A percentile compares a stretch with the other conserved stretches of the same genome.
These are phyloP conservation scores for Drosophila longiperda DNA, from an alignment of 2,888 invertebrate species.

Conservation along the genomic window DNA sequence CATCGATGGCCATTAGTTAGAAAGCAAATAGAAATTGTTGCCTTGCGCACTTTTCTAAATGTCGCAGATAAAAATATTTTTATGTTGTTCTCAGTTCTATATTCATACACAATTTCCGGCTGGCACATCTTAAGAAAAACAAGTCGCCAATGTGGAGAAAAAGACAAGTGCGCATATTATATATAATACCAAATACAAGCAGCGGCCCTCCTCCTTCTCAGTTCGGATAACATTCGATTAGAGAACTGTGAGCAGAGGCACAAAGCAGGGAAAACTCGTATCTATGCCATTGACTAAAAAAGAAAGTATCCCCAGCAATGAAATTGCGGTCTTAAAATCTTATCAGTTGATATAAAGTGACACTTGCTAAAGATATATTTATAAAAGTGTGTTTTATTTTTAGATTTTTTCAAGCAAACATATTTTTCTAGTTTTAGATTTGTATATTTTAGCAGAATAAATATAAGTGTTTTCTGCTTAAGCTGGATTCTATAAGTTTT, in stretches of 20 bases:
- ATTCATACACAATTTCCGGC: slow-evolving; percentile 74
- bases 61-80: slow-evolving; percentile 63
- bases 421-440: not conserved
- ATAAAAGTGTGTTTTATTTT: not conserved
- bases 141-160: slow-evolving; percentile 20
- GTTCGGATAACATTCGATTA: slow-evolving; percentile 15
- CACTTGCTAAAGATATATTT: not conserved
- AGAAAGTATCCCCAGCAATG: not conserved
- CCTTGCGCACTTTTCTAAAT: slow-evolving; percentile 45
- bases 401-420: not conserved
- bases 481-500: slow-evolving; percentile 1
- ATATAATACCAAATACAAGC: slow-evolving; percentile 11
- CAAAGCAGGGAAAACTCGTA: not conserved
- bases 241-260: not conserved
- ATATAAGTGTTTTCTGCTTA: not conserved
- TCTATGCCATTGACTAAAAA: not conserved
- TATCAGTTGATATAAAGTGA: not conserved
- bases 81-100: slow-evolving; percentile 48
- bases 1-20: slow-evolving; percentile 41
- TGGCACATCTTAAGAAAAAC: slow-evolving; percentile 26
- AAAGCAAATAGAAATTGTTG: slow-evolving; percentile 40
- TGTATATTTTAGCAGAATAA: not conserved
- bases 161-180: slow-evolving; percentile 53
- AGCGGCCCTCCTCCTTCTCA: not conserved
- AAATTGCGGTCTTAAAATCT: not conserved